A percentile compares a stretch with the other conserved stretches of the same genome.
Conservation (phyloP, 1,140 invertebrate species). For the Thaumatotibia leucotreta region DNA sequence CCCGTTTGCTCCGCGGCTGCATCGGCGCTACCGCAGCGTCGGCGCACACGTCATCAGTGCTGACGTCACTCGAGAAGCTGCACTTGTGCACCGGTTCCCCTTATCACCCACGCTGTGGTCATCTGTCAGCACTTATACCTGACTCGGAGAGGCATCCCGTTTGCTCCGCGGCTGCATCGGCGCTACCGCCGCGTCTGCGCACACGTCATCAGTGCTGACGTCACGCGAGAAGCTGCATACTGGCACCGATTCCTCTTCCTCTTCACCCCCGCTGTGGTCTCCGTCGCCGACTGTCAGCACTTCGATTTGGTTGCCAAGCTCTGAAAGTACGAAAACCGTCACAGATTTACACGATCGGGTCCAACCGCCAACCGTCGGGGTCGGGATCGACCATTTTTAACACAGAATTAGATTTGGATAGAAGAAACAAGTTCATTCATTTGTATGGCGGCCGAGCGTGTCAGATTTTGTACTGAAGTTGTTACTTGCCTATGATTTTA, state of each 20-base stretch:
- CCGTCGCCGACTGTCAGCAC: constrained; percentile 65
- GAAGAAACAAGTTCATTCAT: no score
- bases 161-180: constrained; percentile 39
- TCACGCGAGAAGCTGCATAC: constrained; percentile 61
- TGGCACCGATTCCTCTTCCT: constrained; percentile 64
- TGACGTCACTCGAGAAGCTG: constrained; percentile 58
- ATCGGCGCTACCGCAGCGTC: no score
- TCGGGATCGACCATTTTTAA: no score
- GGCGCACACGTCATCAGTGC: constrained; percentile 64
- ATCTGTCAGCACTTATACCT: constrained; percentile 38
- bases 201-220: constrained; percentile 65
- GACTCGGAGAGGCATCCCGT: constrained; percentile 48
- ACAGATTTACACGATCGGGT: no score
- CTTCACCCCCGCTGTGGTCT: constrained; percentile 51
- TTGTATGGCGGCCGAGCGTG: no score
- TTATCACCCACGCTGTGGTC: no score
- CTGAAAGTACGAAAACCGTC: constrained; percentile 48
- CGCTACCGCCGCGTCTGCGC: constrained; percentile 65
- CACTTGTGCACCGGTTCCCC: constrained; percentile 66
- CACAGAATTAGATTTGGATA: no score
- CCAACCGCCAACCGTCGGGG: no score
- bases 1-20: no score
- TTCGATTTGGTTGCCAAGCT: constrained; percentile 73
- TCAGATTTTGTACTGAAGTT: no score
- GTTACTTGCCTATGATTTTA: no score